Evolutionary conservation across 2,888 invertebrate genomes (phyloP).

Genomic region (Empis livida): DNA sequence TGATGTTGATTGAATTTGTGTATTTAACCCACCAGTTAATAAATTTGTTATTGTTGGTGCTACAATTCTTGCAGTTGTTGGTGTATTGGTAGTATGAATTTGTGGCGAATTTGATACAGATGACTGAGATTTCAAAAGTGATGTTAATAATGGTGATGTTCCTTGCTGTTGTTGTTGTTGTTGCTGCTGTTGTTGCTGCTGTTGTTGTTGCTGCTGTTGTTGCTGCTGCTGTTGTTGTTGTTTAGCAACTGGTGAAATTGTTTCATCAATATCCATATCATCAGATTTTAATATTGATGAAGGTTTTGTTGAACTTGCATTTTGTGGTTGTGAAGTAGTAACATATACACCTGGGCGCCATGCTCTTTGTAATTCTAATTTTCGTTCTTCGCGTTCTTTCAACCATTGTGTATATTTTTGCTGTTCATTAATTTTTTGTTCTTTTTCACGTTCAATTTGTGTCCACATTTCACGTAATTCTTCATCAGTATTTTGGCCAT

Average conservation of each 20-base stretch:
- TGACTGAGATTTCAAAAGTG: constrained; percentile 55
- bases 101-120: not conserved
- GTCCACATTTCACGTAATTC: constrained; percentile 61
- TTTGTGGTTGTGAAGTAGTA: constrained; percentile 5
- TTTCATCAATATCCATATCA: constrained; percentile 23
- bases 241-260: constrained; percentile 9
- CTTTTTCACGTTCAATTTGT: constrained; percentile 58
- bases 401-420: constrained; percentile 48
- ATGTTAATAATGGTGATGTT: constrained; percentile 65
- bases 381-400: constrained; percentile 45
- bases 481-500: constrained; percentile 49
- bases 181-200: too few species aligned
- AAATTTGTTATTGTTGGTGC: constrained; percentile 36
- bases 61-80: constrained; percentile 20
- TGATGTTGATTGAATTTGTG: constrained; percentile 22
- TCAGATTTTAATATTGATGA: constrained; percentile 8
- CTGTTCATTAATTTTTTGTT: constrained; percentile 54
- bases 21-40: constrained; percentile 27
- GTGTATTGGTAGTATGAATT: constrained; percentile 8
- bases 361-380: constrained; percentile 45
- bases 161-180: constrained; percentile 37
- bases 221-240: constrained; percentile 13
- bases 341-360: constrained; percentile 39
- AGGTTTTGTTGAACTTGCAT: not conserved
- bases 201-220: constrained; percentile 31